A percentile compares a stretch with the other conserved stretches of the same genome.
phyloP scores from a whole-genome alignment of 2,888 invertebrate genomes.

The Patella pellucida region DNA sequence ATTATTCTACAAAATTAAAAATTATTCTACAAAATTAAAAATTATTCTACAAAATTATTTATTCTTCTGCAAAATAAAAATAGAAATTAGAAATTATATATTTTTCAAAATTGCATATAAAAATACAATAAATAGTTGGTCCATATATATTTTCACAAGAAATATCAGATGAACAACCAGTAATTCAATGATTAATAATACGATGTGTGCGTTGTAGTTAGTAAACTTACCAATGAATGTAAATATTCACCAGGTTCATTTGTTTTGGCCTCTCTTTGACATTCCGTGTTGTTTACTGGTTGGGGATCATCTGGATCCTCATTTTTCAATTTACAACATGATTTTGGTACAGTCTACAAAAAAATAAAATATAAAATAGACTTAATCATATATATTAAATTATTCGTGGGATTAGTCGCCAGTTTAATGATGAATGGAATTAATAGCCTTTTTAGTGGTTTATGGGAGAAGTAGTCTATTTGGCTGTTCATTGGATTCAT shows the following conservation, averaged over 20 bases:
- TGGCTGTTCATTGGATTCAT: too few relatives aligned
- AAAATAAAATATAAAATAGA: constrained; percentile 6
- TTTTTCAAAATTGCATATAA: too few relatives aligned
- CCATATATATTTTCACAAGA: too few relatives aligned
- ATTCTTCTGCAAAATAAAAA: too few relatives aligned
- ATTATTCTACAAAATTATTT: too few relatives aligned
- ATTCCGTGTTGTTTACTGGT: neutral
- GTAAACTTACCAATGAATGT: neutral
- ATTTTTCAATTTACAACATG: constrained; percentile 10
- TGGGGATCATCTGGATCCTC: constrained; percentile 14
- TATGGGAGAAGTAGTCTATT: neutral
- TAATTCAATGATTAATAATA: too few relatives aligned
- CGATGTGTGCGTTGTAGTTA: neutral
- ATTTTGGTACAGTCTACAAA: neutral
- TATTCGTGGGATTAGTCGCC: neutral
- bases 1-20: too few relatives aligned
- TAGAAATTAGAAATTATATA: too few relatives aligned
- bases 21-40: too few relatives aligned
- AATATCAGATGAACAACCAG: too few relatives aligned
- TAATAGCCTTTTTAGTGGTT: neutral
- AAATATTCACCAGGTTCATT: neutral
- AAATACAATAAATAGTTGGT: too few relatives aligned
- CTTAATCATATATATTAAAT: neutral
- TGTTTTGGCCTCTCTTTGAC: neutral
- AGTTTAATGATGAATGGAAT: neutral